Conservation (phyloP, 2,113 vertebrate genomes). For the Spizaetus ornatus region DNA sequence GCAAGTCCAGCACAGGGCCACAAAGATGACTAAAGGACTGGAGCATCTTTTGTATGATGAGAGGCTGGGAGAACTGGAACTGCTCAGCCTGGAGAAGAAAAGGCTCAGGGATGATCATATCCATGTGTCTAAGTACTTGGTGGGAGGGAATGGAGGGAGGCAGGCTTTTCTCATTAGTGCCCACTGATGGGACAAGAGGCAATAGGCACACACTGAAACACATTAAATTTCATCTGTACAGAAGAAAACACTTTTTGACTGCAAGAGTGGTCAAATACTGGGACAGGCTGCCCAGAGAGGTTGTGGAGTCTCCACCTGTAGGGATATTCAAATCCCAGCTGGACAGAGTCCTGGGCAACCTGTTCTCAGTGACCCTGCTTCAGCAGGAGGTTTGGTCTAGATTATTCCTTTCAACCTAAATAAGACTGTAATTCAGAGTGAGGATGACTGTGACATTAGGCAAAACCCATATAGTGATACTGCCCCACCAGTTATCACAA, state of each 20-base stretch:
- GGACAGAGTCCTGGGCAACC: background rate
- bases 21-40: background rate
- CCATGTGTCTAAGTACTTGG: background rate
- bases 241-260: background rate
- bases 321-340: background rate
- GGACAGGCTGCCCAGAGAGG: background rate
- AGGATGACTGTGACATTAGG: background rate
- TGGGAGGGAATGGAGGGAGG: background rate
- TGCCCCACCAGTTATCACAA: background rate
- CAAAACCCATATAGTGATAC: accelerated
- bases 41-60: background rate
- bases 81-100: background rate
- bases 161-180: background rate
- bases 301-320: background rate
- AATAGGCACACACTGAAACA: background rate
- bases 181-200: background rate
- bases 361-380: background rate
- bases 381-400: background rate
- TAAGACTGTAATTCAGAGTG: background rate
- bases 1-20: background rate
- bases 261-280: background rate
- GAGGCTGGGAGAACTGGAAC: background rate
- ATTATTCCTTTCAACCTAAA: background rate
- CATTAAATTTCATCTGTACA: background rate
- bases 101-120: no score